phyloP scores from a whole-genome alignment of 2,797 vertebrate species.

The Phalloptychus januarius region DNA sequence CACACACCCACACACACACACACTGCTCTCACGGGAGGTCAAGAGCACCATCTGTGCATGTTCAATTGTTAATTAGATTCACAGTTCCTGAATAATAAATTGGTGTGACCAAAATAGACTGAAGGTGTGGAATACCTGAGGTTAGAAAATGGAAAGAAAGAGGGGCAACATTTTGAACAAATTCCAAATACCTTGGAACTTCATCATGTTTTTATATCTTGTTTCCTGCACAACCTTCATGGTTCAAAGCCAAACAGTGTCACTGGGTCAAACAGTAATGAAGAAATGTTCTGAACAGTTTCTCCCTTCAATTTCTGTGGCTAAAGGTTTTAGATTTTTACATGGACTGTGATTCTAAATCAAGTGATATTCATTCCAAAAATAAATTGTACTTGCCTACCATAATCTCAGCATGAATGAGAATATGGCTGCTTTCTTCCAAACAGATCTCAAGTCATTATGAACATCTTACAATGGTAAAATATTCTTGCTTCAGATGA shows the following conservation, averaged over 20 bases:
- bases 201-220: constrained; percentile 11
- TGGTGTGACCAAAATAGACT: constrained; percentile 63
- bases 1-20: constrained; percentile 32
- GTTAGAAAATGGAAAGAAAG: constrained; percentile 18
- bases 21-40: constrained; percentile 63
- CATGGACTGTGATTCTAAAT: background rate
- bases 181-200: constrained; percentile 27
- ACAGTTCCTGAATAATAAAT: constrained; percentile 79
- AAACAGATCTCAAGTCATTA: background rate
- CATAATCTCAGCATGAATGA: background rate
- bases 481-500: background rate
- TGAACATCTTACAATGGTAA: background rate
- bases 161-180: constrained; percentile 44
- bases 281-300: constrained; percentile 13
- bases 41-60: constrained; percentile 80
- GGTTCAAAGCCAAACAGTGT: constrained; percentile 20
- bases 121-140: constrained; percentile 69
- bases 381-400: background rate
- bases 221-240: constrained; percentile 6
- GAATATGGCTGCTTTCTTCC: background rate
- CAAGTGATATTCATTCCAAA: background rate
- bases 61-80: constrained; percentile 83
- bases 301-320: background rate
- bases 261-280: constrained; percentile 19
- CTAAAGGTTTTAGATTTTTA: background rate